Evolutionary conservation across 2,888 invertebrate species (phyloP).

Genomic region (Morpho achilles): DNA sequence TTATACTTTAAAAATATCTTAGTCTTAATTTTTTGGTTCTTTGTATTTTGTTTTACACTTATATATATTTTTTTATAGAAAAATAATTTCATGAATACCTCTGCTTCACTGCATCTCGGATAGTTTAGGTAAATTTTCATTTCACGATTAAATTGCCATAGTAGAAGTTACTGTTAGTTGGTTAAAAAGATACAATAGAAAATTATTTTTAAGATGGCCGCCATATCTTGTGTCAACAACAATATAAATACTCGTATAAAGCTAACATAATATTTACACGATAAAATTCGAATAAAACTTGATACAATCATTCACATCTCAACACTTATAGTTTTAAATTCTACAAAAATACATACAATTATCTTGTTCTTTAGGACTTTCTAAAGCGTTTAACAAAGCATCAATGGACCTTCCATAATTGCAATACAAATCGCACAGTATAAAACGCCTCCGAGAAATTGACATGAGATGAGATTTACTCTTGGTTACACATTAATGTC

Average conservation of each 20-base stretch:
- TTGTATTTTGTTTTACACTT: too few relatives aligned
- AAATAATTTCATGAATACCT: too few relatives aligned
- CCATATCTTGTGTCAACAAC: slow-evolving; percentile 28
- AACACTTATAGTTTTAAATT: slow-evolving; percentile 12
- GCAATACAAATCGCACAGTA: background rate
- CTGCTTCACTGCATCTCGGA: too few relatives aligned
- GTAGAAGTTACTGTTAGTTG: too few relatives aligned
- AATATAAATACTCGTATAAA: slow-evolving; percentile 41
- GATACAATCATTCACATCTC: slow-evolving; percentile 28
- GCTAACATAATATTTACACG: slow-evolving; percentile 48
- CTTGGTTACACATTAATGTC: slow-evolving; percentile 7
- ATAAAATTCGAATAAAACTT: slow-evolving; percentile 40
- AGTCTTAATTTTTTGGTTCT: too few relatives aligned
- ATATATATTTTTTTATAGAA: too few relatives aligned
- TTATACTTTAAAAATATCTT: too few relatives aligned
- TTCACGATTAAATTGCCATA: too few relatives aligned
- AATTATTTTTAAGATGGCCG: slow-evolving; percentile 19
- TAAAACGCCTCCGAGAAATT: background rate
- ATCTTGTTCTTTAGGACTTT: slow-evolving; percentile 16
- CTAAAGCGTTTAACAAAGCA: slow-evolving; percentile 15
- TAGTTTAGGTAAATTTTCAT: too few relatives aligned
- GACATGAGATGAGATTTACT: slow-evolving; percentile 6
- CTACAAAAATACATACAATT: slow-evolving; percentile 17
- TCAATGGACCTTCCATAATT: slow-evolving; percentile 13
- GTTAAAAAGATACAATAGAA: background rate